Percentiles rank a stretch among this genome's conserved stretches.
phyloP scores from a whole-genome alignment of 2,888 invertebrate species.

The Pseudococcus jackbeardsleyi region DNA sequence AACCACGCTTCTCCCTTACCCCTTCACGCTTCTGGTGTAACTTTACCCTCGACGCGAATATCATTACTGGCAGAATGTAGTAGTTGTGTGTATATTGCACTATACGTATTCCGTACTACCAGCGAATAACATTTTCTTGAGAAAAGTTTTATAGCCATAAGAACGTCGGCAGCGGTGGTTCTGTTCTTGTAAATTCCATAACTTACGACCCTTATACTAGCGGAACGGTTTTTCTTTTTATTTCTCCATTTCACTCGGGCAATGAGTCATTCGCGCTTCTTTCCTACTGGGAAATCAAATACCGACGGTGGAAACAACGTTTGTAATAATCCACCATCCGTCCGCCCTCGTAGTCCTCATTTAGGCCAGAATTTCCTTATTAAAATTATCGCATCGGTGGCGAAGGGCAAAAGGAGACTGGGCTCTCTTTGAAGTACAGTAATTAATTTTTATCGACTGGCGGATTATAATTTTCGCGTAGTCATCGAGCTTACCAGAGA shows the following conservation, averaged over 20 bases:
- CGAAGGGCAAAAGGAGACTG: neutral
- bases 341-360: neutral
- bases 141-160: constrained; percentile 8
- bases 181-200: constrained; percentile 45
- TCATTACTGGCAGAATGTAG: constrained; percentile 28
- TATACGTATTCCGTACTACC: neutral
- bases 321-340: constrained; percentile 27
- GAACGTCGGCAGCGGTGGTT: neutral
- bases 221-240: constrained; percentile 36
- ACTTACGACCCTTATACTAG: constrained; percentile 7
- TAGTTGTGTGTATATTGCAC: neutral
- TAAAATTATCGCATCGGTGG: neutral
- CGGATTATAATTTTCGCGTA: constrained; percentile 12
- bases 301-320: constrained; percentile 23
- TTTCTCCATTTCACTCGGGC: constrained; percentile 38
- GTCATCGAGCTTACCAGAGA: too few relatives aligned
- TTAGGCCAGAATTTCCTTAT: constrained; percentile 13
- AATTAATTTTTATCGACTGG: constrained; percentile 28
- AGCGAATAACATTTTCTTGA: neutral
- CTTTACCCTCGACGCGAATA: constrained; percentile 47
- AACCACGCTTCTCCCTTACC: neutral
- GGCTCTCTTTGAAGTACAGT: constrained; percentile 22
- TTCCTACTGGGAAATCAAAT: constrained; percentile 54
- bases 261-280: constrained; percentile 54
- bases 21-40: neutral